Conservation (phyloP, 2,797 vertebrate genomes). For the Diglossa cyanea region DNA sequence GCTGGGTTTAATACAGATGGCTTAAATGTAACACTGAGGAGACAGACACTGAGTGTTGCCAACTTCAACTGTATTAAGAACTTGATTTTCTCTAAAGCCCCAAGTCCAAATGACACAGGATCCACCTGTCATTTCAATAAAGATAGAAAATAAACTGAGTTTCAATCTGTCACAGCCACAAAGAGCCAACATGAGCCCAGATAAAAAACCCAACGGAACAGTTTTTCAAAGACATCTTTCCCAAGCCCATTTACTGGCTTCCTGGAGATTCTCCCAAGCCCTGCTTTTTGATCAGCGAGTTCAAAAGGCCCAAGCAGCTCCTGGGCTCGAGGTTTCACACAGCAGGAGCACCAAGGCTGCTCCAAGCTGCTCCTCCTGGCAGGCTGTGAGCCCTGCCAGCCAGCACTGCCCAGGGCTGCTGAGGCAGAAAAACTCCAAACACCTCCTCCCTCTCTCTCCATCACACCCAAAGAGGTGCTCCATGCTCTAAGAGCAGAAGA, state of each 20-base stretch:
- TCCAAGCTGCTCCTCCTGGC: neutral
- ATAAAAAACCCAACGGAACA: neutral
- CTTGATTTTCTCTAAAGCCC: neutral
- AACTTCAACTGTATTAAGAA: neutral
- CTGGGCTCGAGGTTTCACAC: neutral
- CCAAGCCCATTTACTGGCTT: neutral
- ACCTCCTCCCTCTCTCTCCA: neutral
- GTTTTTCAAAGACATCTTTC: neutral
- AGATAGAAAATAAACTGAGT: neutral
- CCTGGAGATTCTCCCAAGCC: neutral
- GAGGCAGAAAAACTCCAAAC: neutral
- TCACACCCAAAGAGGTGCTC: neutral
- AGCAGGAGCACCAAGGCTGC: neutral
- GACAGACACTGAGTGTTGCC: neutral
- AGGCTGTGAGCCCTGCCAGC: neutral
- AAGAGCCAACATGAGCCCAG: accelerated
- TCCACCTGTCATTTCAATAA: neutral
- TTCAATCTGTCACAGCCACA: neutral
- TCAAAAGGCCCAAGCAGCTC: neutral
- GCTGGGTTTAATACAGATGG: neutral
- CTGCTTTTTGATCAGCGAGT: neutral
- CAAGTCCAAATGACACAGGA: neutral
- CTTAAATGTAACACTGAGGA: neutral
- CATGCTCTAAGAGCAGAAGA: neutral
- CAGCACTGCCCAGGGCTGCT: neutral